phyloP scores from a whole-genome alignment of 1,140 invertebrate species.

The Teleopsis dalmanni region DNA sequence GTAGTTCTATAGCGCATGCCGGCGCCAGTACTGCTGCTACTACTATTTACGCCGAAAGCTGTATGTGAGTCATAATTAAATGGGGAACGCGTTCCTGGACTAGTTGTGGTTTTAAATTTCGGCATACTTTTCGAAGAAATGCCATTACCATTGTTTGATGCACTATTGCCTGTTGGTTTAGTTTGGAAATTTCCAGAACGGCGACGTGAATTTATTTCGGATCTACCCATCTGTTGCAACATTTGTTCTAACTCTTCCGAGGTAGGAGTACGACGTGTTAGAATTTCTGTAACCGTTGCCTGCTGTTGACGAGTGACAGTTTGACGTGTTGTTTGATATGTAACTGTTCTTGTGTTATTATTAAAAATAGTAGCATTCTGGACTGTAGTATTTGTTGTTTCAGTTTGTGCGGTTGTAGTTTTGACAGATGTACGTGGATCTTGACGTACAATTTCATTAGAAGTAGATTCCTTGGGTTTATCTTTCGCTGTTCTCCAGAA shows the following conservation, averaged over 20 bases:
- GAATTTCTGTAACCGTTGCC: slow-evolving; percentile 29
- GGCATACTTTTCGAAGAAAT: slow-evolving; percentile 2
- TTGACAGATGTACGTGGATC: slow-evolving; percentile 34
- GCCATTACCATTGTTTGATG: neutral
- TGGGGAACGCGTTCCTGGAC: slow-evolving; percentile 1
- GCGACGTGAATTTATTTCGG: slow-evolving; percentile 5
- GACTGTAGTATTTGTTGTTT: slow-evolving; percentile 34
- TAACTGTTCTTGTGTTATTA: slow-evolving; percentile 30
- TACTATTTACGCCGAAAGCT: neutral
- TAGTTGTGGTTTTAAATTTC: slow-evolving; percentile 4
- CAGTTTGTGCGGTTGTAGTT: slow-evolving; percentile 29
- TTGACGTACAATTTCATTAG: slow-evolving; percentile 20
- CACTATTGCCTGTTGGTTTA: neutral
- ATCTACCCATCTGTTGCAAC: slow-evolving; percentile 15
- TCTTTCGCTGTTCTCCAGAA: neutral
- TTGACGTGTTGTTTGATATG: slow-evolving; percentile 26
- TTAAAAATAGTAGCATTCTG: slow-evolving; percentile 34
- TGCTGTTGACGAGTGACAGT: slow-evolving; percentile 36
- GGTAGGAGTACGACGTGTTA: slow-evolving; percentile 28
- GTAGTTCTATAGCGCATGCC: too few species aligned
- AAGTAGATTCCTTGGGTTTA: neutral
- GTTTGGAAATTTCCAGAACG: slow-evolving; percentile 1
- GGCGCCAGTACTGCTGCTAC: neutral
- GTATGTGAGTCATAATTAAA: slow-evolving; percentile 9
- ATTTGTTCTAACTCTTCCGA: slow-evolving; percentile 26